Evolutionary conservation across 2,113 vertebrate genomes (phyloP), one percentile per base, ranked within the genome.

Genomic region (Centrocercus urophasianus): DNA sequence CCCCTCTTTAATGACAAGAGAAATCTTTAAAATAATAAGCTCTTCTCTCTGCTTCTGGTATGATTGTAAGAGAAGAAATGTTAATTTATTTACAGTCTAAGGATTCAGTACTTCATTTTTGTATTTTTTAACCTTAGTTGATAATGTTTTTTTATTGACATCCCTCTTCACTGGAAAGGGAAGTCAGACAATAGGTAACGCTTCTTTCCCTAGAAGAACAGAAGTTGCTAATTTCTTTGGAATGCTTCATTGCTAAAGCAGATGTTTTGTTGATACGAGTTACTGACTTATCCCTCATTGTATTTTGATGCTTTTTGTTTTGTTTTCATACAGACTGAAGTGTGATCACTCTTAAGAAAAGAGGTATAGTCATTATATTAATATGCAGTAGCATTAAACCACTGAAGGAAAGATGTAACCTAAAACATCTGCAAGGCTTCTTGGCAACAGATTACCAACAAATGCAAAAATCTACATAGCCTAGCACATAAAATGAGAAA

Each of bases 181-280:
- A 7, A 40, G 61, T 40, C 16, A 40, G 38, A 38, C 36, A 25
- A 18, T 34, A 38, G 60, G 11, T 76, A 87, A 73, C 34, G 7
- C 3, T 18, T 45, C 47, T 73, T 71, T 61, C 34, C 64, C 32
- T 50, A 22, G 40, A 85, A 66, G 18, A 79, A 25, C 8, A 57
- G 30, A 59, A 67, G 17, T 50, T 83, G 11, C n/a, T 92, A 28
- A n/a, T 72, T 93, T 90, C 27, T n/a, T 90, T 85, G 71, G 75
- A 92, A 59, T 73, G 40, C 70, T 85, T 76, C 48, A 38, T 22
- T 85, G 48, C 50, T 72, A 92, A 88, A 36, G 67, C 64, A 89
- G 78, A 75, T 96, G 88, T 94, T 93, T 83, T 77, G 69, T 76
- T 95, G 42, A 52, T 81, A 25, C 38, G 59, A 82, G 21, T 75